Evolutionary conservation across 2,113 vertebrate genomes (phyloP).

Genomic region (Bos taurus): ARS-UCD2.0 NC_037343.1:20277001-20277500

Average conservation of each 20-base stretch:
- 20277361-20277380: neutral
- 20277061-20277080: neutral
- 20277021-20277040: neutral
- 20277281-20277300: no score
- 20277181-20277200: neutral
- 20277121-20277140: neutral
- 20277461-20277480: neutral
- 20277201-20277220: neutral
- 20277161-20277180: neutral
- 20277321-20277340: neutral
- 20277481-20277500: no score
- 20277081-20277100: neutral
- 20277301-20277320: no score
- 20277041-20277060: accelerated
- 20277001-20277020: neutral
- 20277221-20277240: no score
- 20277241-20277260: no score
- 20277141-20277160: no score
- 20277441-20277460: neutral
- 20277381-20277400: neutral
- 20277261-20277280: no score
- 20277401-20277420: neutral
- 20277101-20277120: no score
- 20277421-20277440: neutral
- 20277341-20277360: no score